A percentile compares a stretch with the other conserved stretches of the same genome.
Evolutionary conservation across 2,113 vertebrate genomes (phyloP).

Genomic region (Nothocercus julius): DNA sequence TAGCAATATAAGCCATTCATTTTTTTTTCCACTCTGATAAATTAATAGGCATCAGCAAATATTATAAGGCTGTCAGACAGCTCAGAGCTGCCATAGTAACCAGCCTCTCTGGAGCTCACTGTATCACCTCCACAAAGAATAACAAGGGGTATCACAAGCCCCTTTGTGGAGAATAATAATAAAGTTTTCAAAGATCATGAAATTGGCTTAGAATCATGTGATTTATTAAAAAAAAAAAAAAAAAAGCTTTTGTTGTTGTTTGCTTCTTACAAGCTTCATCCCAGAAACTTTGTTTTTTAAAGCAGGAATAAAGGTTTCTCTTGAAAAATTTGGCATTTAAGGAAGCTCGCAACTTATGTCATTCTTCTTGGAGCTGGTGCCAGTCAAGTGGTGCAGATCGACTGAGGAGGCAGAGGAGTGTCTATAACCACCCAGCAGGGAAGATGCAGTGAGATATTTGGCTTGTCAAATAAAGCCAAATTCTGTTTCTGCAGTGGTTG

Average conservation of each 20-base stretch:
- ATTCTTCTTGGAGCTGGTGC: neutral
- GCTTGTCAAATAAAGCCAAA: neutral
- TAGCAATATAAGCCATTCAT: slow-evolving; percentile 37
- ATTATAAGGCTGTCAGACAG: slow-evolving; percentile 44
- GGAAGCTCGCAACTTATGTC: no score
- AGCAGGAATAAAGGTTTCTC: neutral
- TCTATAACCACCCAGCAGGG: neutral
- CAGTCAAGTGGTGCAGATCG: neutral
- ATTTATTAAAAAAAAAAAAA: neutral
- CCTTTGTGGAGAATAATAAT: neutral
- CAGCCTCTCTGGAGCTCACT: neutral
- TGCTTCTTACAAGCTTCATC: neutral
- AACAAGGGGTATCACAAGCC: neutral
- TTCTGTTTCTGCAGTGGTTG: neutral
- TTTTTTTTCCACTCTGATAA: slow-evolving; percentile 57
- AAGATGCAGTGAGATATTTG: neutral
- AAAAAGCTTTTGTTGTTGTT: neutral
- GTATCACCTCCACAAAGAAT: neutral
- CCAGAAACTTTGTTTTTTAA: neutral
- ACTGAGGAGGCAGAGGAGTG: neutral
- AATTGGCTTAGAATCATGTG: neutral
- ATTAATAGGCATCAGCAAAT: slow-evolving; percentile 69
- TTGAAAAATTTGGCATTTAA: neutral
- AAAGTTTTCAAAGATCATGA: neutral
- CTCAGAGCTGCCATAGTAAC: slow-evolving; percentile 63